Percentiles rank a stretch among this genome's conserved stretches.
Conservation (phyloP, 2,888 invertebrate species). For the Ennomos fuscantarius region DNA sequence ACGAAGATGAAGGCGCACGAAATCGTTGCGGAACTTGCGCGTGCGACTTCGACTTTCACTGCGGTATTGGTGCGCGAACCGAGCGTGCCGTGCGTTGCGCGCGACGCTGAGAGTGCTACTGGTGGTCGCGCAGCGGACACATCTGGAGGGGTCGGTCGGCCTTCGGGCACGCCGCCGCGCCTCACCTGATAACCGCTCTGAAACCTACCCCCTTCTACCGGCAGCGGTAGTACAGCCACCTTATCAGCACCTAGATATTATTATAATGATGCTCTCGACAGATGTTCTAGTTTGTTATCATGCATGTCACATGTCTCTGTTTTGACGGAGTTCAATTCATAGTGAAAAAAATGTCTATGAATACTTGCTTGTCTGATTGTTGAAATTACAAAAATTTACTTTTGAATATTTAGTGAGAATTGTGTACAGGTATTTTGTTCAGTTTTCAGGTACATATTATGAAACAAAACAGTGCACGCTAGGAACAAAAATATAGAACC, state of each 20-base stretch:
- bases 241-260: conserved; percentile 49
- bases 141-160: conserved; percentile 58
- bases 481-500: neutral
- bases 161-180: conserved; percentile 54
- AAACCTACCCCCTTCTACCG: conserved; percentile 63
- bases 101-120: conserved; percentile 74
- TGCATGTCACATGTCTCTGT: conserved; percentile 37
- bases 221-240: conserved; percentile 45
- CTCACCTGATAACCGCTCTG: conserved; percentile 59
- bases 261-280: conserved; percentile 38
- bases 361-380: neutral
- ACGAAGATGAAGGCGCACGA: conserved; percentile 78
- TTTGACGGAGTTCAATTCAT: conserved; percentile 31
- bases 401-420: too few species aligned
- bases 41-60: conserved; percentile 83
- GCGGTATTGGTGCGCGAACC: conserved; percentile 60
- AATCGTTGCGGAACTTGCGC: conserved; percentile 75
- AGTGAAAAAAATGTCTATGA: conserved; percentile 11
- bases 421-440: too few species aligned
- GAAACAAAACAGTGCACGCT: neutral
- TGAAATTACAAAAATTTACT: neutral
- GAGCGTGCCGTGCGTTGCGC: conserved; percentile 70
- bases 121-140: conserved; percentile 48
- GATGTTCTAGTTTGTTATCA: conserved; percentile 53
- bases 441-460: neutral